Evolutionary conservation across 2,888 invertebrate genomes (phyloP).

Genomic region (Drosophila putrida): DNA sequence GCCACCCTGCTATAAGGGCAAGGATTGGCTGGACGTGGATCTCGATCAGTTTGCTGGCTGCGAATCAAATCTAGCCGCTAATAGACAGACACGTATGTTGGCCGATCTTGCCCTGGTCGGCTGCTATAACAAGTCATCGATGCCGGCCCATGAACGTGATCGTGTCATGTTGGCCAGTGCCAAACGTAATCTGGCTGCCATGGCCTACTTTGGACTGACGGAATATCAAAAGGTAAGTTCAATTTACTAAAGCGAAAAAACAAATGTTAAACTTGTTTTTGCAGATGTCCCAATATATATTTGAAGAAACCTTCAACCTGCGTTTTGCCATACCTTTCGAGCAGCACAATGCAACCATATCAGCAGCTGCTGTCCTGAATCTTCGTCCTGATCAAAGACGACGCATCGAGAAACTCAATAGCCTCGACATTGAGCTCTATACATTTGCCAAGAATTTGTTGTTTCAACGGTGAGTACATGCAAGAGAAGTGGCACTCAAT

Average conservation of each 20-base stretch:
- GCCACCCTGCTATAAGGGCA: conserved; percentile 91
- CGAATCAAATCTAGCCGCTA: conserved; percentile 96
- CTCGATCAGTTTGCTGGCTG: conserved; percentile 96
- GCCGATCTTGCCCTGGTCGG: conserved; percentile 97
- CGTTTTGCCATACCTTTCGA: conserved; percentile 95
- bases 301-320: conserved; percentile 97
- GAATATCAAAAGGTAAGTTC: conserved; percentile 94
- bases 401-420: conserved; percentile 92
- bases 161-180: conserved; percentile 97
- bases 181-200: conserved; percentile 96
- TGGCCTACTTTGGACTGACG: conserved; percentile 99
- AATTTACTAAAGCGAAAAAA: neutral
- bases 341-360: conserved; percentile 96
- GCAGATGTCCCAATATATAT: conserved; percentile 95
- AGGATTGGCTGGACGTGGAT: conserved; percentile 95
- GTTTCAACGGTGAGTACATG: conserved; percentile 88
- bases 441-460: conserved; percentile 96
- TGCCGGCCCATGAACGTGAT: conserved; percentile 91
- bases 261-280: conserved; percentile 31
- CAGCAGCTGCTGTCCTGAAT: conserved; percentile 92
- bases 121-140: conserved; percentile 95
- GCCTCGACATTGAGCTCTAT: conserved; percentile 96
- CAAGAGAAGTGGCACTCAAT: neutral
- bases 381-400: conserved; percentile 91
- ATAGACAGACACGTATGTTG: conserved; percentile 99